These are phyloP conservation scores for Mirza zaza DNA, from an alignment of 2,113 vertebrate species.

Conservation along the genomic window DNA sequence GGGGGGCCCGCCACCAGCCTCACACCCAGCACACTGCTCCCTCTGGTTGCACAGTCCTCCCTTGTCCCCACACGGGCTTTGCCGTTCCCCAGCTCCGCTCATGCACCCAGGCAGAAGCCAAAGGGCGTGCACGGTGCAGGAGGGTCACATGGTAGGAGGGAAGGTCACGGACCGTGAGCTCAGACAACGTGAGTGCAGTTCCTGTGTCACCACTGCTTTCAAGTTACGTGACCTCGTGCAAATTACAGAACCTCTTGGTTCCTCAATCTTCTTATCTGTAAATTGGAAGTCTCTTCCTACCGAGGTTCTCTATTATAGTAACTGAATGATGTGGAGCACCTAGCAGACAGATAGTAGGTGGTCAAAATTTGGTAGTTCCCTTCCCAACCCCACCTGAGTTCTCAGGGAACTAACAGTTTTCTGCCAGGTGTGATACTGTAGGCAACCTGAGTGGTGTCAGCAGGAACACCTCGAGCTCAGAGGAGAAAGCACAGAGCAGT, in stretches of 20 bases:
- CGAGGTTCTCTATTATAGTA: background rate
- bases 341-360: background rate
- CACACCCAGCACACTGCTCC: background rate
- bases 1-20: no score
- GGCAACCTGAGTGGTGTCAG: background rate
- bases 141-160: accelerated
- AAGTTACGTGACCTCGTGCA: background rate
- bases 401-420: background rate
- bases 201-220: background rate
- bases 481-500: background rate
- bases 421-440: background rate
- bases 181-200: background rate
- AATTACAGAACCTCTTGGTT: background rate
- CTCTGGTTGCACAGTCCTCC: background rate
- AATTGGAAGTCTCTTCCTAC: background rate
- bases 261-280: background rate
- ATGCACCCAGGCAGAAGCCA: background rate
- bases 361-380: background rate
- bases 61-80: background rate
- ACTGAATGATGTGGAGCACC: background rate
- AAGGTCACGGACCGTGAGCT: background rate
- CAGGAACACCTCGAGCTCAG: background rate
- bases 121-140: background rate
- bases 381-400: background rate
- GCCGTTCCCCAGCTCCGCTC: background rate